A percentile compares a stretch with the other conserved stretches of the same genome.
These are phyloP conservation scores for Crocidura indochinensis DNA, from an alignment of 2,797 vertebrate genomes.

Conservation along the genomic window DNA sequence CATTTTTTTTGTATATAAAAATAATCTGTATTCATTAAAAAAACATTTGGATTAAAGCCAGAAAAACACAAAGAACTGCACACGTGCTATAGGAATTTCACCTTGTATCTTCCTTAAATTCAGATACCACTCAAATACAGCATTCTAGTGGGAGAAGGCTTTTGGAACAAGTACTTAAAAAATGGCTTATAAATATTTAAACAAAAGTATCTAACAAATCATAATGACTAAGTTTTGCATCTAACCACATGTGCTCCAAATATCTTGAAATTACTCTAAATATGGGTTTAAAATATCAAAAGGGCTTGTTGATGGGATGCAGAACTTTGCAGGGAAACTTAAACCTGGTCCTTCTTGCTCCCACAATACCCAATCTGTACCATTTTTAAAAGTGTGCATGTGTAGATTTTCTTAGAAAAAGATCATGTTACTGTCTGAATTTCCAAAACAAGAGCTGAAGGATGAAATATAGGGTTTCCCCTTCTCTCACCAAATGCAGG, in stretches of 20 bases:
- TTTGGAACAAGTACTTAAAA: constrained; percentile 84
- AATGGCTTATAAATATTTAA: constrained; percentile 87
- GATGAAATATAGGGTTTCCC: constrained; percentile 79
- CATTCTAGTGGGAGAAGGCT: constrained; percentile 76
- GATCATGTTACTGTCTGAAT: constrained; percentile 82
- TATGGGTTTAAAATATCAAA: constrained; percentile 89
- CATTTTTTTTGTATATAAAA: constrained; percentile 62
- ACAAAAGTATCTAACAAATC: constrained; percentile 85
- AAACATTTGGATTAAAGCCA: constrained; percentile 76
- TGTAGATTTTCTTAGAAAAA: constrained; percentile 82
- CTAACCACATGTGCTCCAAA: constrained; percentile 87
- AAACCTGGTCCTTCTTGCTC: constrained; percentile 85
- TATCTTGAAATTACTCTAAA: constrained; percentile 90
- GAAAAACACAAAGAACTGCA: constrained; percentile 73
- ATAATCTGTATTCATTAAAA: constrained; percentile 67
- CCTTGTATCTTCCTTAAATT: constrained; percentile 44
- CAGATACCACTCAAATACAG: constrained; percentile 62
- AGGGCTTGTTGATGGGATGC: constrained; percentile 83
- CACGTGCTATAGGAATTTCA: constrained; percentile 47
- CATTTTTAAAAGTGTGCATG: constrained; percentile 52
- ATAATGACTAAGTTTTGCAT: constrained; percentile 87
- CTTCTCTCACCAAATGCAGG: constrained; percentile 82
- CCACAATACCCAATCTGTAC: constrained; percentile 80
- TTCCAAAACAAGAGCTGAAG: constrained; percentile 82
- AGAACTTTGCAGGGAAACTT: constrained; percentile 85